Evolutionary conservation across 2,888 invertebrate species (phyloP), one percentile per base, ranked within the genome.

Genomic region (Ophioninae sp.): DNA sequence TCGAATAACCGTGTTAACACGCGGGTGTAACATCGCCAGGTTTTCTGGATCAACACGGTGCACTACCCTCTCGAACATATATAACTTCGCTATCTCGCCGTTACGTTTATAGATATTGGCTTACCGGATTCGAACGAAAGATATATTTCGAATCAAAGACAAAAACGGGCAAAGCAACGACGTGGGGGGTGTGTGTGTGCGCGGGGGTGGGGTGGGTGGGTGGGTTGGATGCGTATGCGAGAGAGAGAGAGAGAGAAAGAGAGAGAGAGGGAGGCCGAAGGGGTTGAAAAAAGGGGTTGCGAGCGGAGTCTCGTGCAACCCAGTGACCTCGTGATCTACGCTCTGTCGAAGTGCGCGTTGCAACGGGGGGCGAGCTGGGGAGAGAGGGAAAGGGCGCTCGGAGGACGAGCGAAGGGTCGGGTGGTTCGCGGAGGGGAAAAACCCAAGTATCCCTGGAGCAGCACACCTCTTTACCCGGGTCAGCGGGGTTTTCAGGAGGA

Each of bases 281-380:
- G 75, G 67, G 73, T 23, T 61, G 70, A 41, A 44, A 65, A 30
- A 30, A 30, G 30, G 75, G 79, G 79, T 74, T 79, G 75, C 75
- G n/a, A 82, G 79, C 70, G 59, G 69, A 81, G 81, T 84, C 81
- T 84, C 84, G 84, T 84, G 84, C 81, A 85, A 84, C 85, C 85
- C 85, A 85, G 84, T 85, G 85, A 85, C 85, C 85, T 85, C 84
- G 84, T 85, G 82, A 82, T 84, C 82, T 82, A 73, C 84, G 82
- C 80, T 82, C 78, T 69, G 81, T 81, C 74, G 72, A 85, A 78
- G 84, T 82, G 84, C 75, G 81, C 81, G 84, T 74, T 76, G 81
- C 75, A 76, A 68, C 65, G 77, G 21, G 17, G 67, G 39, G 20
- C 39, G 56, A 57, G 75, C 41, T 61, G 79, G 59, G 69, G 65